Conservation (phyloP, 2,797 vertebrate genomes). For the Oceanodroma leucorhoa region DNA sequence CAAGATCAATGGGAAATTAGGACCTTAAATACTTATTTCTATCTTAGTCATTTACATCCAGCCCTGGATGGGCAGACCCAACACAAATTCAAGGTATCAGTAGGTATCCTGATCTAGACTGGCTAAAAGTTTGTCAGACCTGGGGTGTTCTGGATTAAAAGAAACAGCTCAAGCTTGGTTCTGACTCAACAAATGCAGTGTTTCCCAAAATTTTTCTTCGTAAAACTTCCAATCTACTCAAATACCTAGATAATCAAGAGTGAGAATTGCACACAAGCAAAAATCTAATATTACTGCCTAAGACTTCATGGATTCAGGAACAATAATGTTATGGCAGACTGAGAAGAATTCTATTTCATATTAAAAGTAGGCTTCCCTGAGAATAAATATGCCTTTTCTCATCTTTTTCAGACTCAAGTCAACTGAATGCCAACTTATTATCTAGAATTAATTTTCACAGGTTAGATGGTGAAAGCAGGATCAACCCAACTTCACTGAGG, state of each 20-base stretch:
- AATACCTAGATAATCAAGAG: neutral
- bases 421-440: neutral
- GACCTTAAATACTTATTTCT: neutral
- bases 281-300: neutral
- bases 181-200: neutral
- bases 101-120: neutral
- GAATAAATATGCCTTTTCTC: neutral
- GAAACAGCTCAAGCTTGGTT: neutral
- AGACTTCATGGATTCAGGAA: neutral
- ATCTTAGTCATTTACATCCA: neutral
- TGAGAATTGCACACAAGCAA: neutral
- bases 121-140: neutral
- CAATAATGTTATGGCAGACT: rapidly evolving
- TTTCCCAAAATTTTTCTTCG: neutral
- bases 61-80: neutral
- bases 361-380: neutral
- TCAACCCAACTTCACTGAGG: neutral
- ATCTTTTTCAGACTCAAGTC: neutral
- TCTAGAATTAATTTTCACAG: neutral
- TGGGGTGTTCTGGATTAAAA: neutral
- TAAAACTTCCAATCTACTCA: neutral
- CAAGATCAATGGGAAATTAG: neutral
- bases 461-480: neutral
- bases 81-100: neutral
- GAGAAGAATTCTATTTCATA: neutral